Base-by-base conservation (phyloP, 2,888 invertebrate genomes). In the Mimachlamys varia region DNA sequence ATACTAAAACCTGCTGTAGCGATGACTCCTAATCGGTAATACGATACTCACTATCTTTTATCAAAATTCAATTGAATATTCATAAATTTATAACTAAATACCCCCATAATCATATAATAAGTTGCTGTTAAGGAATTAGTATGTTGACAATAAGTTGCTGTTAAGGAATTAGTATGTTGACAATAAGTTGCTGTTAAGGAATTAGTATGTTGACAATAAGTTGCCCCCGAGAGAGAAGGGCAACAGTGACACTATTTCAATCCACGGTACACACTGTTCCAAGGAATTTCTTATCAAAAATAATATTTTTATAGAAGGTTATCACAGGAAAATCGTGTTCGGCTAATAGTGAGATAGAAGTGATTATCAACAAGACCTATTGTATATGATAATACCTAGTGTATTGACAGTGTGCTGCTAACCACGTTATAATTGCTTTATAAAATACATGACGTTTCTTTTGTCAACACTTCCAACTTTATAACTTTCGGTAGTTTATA, bases 401-500 rank as follows among this genome's bases (percentile, higher is more conserved):
- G 33, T 15, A 76, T 27, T 76, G 76, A 33, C 76, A 76, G 13
- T 76, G 12, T 76, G 76, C 76, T 76, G 76, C 33, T 76, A 33
- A 33, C 76, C 27, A 33, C 13, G 3, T 76, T 76, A 27, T 76
- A 76, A 76, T 76, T 27, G 76, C 76, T 33, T 22, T 76, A 76
- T 76, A 76, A 76, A 76, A 76, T 76, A 76, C 12, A 33, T 76
- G 76, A 76, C 76, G 76, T 76, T 76, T 76, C 33, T 33, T 76
- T 76, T 76, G 76, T 76, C 27, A 76, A 76, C 27, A 76, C 27
- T 76, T 76, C 76, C 33, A 76, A 76, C 76, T 76, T 76, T 76
- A 76, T 76, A 76, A 76, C 76, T 76, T 76, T 76, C 33, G 76
- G 76, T 76, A 76, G 76, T 76, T 76, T 76, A 33, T 13, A 76